Percentiles rank a stretch among this genome's conserved stretches.
Evolutionary conservation across 1,140 invertebrate genomes (phyloP).

Genomic region (Palaemon carinicauda): DNA sequence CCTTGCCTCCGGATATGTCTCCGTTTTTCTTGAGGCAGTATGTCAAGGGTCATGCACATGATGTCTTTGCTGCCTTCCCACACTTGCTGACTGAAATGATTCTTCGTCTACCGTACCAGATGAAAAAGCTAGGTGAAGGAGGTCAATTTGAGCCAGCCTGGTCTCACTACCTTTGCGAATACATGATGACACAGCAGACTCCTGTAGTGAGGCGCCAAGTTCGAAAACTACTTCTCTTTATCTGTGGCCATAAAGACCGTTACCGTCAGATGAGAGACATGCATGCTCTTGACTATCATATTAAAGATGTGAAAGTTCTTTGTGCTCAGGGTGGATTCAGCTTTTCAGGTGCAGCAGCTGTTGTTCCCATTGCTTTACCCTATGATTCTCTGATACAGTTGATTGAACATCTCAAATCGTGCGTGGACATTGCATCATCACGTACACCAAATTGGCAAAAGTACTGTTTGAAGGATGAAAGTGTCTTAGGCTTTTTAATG

Average conservation of each 20-base stretch:
- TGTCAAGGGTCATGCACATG: conserved; percentile 87
- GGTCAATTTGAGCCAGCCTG: conserved; percentile 66
- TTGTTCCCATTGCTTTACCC: conserved; percentile 70
- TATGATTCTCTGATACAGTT: conserved; percentile 92
- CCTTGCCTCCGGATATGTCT: conserved; percentile 88
- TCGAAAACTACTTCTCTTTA: conserved; percentile 87
- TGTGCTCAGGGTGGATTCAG: conserved; percentile 72
- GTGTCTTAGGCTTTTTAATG: conserved; percentile 80
- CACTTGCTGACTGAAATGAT: conserved; percentile 95
- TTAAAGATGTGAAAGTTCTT: conserved; percentile 73
- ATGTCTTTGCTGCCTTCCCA: conserved; percentile 93
- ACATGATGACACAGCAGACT: conserved; percentile 85
- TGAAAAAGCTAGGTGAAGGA: conserved; percentile 55
- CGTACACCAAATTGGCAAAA: conserved; percentile 95
- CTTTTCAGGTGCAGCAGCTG: conserved; percentile 61
- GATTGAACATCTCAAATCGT: conserved; percentile 94
- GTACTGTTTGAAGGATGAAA: conserved; percentile 80
- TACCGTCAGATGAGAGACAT: conserved; percentile 93
- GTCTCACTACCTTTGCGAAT: conserved; percentile 89
- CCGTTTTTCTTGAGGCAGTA: conserved; percentile 95
- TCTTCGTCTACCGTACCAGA: conserved; percentile 89
- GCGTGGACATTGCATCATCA: conserved; percentile 88
- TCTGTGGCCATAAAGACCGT: conserved; percentile 95
- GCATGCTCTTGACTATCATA: conserved; percentile 85
- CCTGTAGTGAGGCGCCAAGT: conserved; percentile 69